Base-by-base conservation (phyloP, 2,888 invertebrate species). In the Listrodromus nycthemerus region DNA sequence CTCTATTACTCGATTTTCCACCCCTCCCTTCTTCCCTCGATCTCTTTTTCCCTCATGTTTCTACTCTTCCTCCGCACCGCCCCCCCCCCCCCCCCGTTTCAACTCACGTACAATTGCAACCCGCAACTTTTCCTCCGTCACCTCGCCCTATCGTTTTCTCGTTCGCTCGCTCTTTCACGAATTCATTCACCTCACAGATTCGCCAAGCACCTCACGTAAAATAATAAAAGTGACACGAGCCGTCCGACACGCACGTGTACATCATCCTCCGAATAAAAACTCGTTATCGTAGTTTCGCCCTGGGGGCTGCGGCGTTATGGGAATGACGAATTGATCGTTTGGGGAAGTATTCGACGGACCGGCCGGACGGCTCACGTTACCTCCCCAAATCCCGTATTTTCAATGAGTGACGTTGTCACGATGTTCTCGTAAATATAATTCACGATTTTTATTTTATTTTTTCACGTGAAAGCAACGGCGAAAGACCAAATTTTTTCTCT, bases 221-320 rank as follows among this genome's bases (percentile, higher is more conserved):
- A 88, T 89, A 88, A 85, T 87, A 88, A 86, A 90, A 89, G 84
- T 87, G 89, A 90, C 88, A 86, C 85, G 86, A 86, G 80, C 85
- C 82, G 81, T 88, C 87, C 83, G 86, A 83, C 80, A 86, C 79
- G 87, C 86, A 87, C 87, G 87, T 86, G 87, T 88, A 87, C 84
- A 89, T 88, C 88, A 88, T 87, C 83, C 83, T 73, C 52, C n/a
- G 81, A 81, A 84, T 89, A 88, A 86, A 89, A 89, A 85, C 86
- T 80, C 80, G 85, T 85, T 86, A 87, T 88, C 79, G 84, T 55
- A 58, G 55, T 77, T 70, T 52, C 74, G 30, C 75, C 55, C 4
- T 13, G 4, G 24, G 45, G 55, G 55, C 7, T 27, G 30, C 55
- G 24, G 33, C 45, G 65, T 77, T 84, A 69, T 58, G 77, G 80